A percentile compares a stretch with the other conserved stretches of the same genome.
These are phyloP conservation scores for Ericerus pela DNA, from an alignment of 1,140 invertebrate species.

Conservation along the genomic window DNA sequence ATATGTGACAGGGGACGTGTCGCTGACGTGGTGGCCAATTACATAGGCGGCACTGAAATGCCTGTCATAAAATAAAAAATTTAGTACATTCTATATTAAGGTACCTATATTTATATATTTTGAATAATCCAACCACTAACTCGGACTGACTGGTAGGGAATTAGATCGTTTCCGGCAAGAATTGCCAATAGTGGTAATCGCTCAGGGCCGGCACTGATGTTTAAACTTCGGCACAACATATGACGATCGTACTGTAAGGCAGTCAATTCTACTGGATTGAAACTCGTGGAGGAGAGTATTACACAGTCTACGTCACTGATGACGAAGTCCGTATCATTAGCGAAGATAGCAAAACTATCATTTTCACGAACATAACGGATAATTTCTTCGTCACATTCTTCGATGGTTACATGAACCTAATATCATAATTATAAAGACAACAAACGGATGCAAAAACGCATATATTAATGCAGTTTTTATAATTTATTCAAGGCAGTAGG, in stretches of 20 bases:
- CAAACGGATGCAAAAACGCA: conserved; percentile 17
- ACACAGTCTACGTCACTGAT: conserved; percentile 27
- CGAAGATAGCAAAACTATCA: conserved; percentile 29
- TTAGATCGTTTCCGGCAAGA: conserved; percentile 30
- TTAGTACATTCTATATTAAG: not conserved
- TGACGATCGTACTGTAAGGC: conserved; percentile 28
- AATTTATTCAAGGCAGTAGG: conserved; percentile 3
- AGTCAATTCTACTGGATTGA: conserved; percentile 26
- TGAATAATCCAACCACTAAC: too few relatives aligned
- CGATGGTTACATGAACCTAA: conserved; percentile 26
- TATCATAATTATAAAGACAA: too few relatives aligned
- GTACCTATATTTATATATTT: too few relatives aligned
- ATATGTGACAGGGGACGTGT: not conserved
- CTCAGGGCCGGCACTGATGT: conserved; percentile 20
- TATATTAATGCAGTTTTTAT: not conserved
- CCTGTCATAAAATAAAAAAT: not conserved
- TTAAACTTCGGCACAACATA: conserved; percentile 22
- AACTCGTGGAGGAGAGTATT: conserved; percentile 28
- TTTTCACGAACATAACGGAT: conserved; percentile 26
- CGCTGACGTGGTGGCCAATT: not conserved
- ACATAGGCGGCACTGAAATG: not conserved
- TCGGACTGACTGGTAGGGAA: conserved; percentile 24
- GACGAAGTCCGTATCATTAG: conserved; percentile 30
- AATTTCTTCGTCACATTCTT: conserved; percentile 30
- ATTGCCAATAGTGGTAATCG: conserved; percentile 29